Base-by-base conservation (phyloP, 2,888 invertebrate genomes). In the Gibbula magus region DNA sequence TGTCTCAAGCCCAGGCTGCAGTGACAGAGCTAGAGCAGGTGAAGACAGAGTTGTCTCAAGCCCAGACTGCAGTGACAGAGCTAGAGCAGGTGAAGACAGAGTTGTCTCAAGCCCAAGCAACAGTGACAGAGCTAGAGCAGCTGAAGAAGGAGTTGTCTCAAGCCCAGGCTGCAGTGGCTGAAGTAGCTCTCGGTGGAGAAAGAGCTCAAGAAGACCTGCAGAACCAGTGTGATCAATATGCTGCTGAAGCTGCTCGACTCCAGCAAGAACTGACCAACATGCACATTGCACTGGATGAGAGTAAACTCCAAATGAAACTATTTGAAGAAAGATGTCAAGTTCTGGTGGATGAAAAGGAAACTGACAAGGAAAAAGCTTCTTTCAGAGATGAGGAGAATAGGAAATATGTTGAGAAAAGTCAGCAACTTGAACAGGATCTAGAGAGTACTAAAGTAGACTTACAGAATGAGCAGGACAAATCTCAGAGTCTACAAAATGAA, bases 171-270 rank as follows among this genome's bases (percentile, higher is more conserved):
- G n/a, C 25, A 18, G 35, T 67, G 54, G 61, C n/a, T 29, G 51
- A 79, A n/a, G 22, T 82, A n/a, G n/a, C 35, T 32, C 39, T 39
- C 3, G 32, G 70, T 70, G 70, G 35, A n/a, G 70, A 70, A n/a
- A 70, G 10, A 35, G 20, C 32, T 13, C 18, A 32, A 16, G 70
- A 70, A 39, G 39, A 20, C 20, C 20, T 70, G n/a, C 70, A 70
- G 70, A 70, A 70, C 35, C 70, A 70, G 20, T 70, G 70, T 39
- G 70, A 70, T n/a, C 16, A 35, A 20, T 70, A 70, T 32, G 39
- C 70, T 32, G 16, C 70, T 7, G 70, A 70, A 35, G 70, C 39
- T 39, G 70, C 70, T 1, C 4, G 3, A n/a, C 70, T 70, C 20
- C 70, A 70, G 20, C 18, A 29, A 70, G 35, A 70, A 4, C 13